phyloP scores from a whole-genome alignment of 2,797 vertebrate genomes.

The Falco concolor region DNA sequence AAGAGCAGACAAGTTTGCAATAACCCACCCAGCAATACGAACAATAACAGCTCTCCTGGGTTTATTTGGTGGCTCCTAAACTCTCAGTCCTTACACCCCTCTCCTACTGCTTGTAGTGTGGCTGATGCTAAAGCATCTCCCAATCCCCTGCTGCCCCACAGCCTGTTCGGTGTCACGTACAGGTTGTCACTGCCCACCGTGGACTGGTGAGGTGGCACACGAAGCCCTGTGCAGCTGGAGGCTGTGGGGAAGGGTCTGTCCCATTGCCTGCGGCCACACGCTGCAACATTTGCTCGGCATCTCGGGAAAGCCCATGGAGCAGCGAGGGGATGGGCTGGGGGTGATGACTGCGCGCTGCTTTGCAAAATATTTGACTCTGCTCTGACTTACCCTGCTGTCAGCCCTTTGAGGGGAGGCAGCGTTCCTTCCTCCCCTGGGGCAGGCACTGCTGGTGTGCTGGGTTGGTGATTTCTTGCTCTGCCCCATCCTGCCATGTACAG shows the following conservation, averaged over 20 bases:
- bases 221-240: not conserved
- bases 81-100: not conserved
- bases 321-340: not conserved
- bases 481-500: not conserved
- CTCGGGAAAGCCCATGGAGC: not conserved
- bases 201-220: fast-evolving
- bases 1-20: not conserved
- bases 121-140: not conserved
- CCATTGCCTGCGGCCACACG: not conserved
- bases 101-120: not conserved
- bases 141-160: not conserved
- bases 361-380: not conserved
- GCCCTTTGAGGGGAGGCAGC: not conserved
- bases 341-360: fast-evolving
- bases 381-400: not conserved
- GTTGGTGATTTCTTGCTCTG: not conserved
- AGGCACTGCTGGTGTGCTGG: not conserved
- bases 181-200: fast-evolving
- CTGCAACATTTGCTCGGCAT: not conserved
- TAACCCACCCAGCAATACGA: not conserved
- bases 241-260: not conserved
- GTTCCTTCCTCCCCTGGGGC: too few species aligned
- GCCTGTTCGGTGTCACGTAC: fast-evolving
- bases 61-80: not conserved
- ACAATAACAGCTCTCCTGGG: not conserved